Base-by-base conservation (phyloP, 2,888 invertebrate species). In the Ormyrus pomaceus region DNA sequence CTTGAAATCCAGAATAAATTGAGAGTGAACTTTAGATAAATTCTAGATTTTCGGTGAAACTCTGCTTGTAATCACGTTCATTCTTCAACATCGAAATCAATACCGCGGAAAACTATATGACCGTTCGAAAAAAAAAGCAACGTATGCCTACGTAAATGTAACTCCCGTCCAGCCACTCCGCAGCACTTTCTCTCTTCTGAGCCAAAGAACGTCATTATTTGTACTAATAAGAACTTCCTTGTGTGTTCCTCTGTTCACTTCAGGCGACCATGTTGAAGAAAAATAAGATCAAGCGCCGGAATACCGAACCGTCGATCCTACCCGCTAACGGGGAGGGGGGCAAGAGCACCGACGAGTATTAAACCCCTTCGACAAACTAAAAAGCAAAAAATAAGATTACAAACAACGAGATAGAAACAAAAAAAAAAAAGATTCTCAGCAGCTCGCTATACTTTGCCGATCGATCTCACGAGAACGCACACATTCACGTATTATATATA, bases 201-300 rank as follows among this genome's bases (percentile, higher is more conserved):
- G 34, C 34, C 34, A 34, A 34, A 34, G 34, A 34, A 34, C 34
- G 34, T 34, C 34, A 34, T 34, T 34, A 34, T 76, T 61, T 68
- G 11, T 72, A 79, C 79, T 80, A 75, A 82, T 82, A 48, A 75
- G 69, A 72, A 71, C 75, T 80, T 79, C 68, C 78, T 82, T 82
- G 74, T 81, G 53, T 89, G 85, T 89, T 90, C 88, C 88, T 90
- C 86, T 90, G 88, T 91, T 90, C 88, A 88, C 89, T 88, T 88
- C 94, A 99, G 99, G 99, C 99, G 91, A 99, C 99, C 93, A 99
- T 99, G 99, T 94, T 99, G 95, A 99, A 99, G 96, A 99, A 99
- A 95, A 96, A 96, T 93, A 99, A 99, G 95, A 98, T 98, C 94
- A 98, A 97, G 93, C 95, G 98, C 91, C 95, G 97, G 88, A 96